These are phyloP conservation scores for Geotria australis DNA, from an alignment of 2,797 vertebrate genomes.

Conservation along the genomic window DNA sequence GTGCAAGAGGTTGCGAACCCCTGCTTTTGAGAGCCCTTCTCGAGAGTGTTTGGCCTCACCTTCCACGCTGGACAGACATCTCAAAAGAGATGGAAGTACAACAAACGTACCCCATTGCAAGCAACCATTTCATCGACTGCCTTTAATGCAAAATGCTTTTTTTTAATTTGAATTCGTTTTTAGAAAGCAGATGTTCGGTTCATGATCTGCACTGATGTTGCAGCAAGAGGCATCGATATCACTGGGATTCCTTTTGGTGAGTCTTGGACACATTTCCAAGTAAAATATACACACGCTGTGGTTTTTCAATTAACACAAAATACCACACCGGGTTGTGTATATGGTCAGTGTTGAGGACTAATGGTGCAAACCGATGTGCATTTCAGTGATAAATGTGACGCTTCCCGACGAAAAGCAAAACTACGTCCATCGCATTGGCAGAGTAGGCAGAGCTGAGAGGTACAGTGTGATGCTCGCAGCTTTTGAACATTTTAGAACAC, in stretches of 20 bases:
- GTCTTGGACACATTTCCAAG: not conserved
- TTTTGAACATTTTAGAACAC: not conserved
- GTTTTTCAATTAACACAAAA: no score
- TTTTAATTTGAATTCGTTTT: not conserved
- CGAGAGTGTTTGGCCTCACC: no score
- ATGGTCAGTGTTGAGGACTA: not conserved
- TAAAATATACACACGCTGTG: no score
- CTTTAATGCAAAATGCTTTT: not conserved
- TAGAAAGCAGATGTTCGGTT: conserved; percentile 66
- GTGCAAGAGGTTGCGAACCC: no score
- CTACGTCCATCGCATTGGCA: conserved; percentile 82
- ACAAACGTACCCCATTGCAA: no score
- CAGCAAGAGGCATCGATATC: conserved; percentile 88
- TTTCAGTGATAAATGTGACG: conserved; percentile 68
- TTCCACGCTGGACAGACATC: no score
- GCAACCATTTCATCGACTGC: no score
- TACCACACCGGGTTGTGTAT: no score
- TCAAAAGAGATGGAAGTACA: no score
- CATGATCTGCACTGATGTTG: conserved; percentile 85
- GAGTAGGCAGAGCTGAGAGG: conserved; percentile 89
- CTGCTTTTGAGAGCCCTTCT: no score
- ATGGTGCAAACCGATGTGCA: not conserved
- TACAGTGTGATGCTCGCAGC: conserved; percentile 1
- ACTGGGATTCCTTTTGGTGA: conserved; percentile 72
- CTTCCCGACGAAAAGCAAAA: conserved; percentile 96